phyloP scores from a whole-genome alignment of 2,888 invertebrate genomes.

The Polymixis flavicincta region DNA sequence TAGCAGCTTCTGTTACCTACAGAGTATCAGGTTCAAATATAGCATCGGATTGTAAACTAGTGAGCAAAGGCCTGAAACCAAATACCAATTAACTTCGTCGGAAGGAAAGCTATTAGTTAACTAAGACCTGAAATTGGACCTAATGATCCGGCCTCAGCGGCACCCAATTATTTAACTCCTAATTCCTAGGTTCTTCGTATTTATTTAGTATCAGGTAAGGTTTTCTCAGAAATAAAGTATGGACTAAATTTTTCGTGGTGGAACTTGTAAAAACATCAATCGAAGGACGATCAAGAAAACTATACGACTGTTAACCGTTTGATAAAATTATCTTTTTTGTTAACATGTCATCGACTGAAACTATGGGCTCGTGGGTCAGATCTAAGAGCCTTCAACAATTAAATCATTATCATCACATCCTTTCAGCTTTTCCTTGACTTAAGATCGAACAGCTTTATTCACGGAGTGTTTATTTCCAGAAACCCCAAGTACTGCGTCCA shows the following conservation, averaged over 20 bases:
- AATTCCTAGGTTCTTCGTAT: constrained; percentile 11
- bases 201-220: not conserved
- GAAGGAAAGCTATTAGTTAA: constrained; percentile 47
- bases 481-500: constrained; percentile 88
- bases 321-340: not conserved
- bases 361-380: not conserved
- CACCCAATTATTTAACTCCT: constrained; percentile 27
- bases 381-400: not conserved
- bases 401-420: too few species aligned
- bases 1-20: constrained; percentile 38
- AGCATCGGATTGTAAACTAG: constrained; percentile 46
- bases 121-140: constrained; percentile 39
- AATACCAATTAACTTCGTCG: constrained; percentile 55
- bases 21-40: constrained; percentile 48
- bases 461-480: constrained; percentile 76
- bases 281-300: not conserved
- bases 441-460: constrained; percentile 17
- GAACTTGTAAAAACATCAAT: not conserved
- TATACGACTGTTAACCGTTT: not conserved
- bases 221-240: constrained; percentile 9
- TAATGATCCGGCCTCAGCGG: constrained; percentile 11
- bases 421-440: not conserved
- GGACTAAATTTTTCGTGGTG: not conserved
- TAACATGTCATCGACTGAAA: too few species aligned
- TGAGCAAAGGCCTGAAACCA: constrained; percentile 52